A percentile compares a stretch with the other conserved stretches of the same genome.
Evolutionary conservation across 64 coral and sea anemone genomes (phyloP).

Genomic region (Anthopleura sola): DNA sequence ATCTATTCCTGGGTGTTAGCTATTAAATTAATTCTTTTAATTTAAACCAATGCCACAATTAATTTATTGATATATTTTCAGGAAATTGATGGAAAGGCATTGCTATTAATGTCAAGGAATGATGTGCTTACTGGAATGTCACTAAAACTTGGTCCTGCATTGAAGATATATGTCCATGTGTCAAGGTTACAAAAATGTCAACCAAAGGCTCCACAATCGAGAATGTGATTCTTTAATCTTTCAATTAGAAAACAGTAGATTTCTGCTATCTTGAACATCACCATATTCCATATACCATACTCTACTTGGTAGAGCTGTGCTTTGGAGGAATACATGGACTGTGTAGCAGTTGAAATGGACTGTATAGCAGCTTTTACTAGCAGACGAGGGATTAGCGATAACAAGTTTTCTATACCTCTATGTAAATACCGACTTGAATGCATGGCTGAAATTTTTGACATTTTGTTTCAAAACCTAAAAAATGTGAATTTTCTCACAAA

Average conservation of each 20-base stretch:
- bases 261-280: not conserved
- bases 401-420: too few species aligned
- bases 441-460: too few species aligned
- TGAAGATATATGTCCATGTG: conserved; percentile 88
- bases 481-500: too few species aligned
- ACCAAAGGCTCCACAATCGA: conserved; percentile 2
- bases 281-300: too few species aligned
- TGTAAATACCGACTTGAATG: too few species aligned
- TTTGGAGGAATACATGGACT: too few species aligned
- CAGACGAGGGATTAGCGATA: too few species aligned
- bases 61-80: conserved; percentile 11
- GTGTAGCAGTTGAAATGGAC: too few species aligned
- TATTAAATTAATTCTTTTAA: not conserved
- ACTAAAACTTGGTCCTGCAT: conserved; percentile 79
- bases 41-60: too few species aligned
- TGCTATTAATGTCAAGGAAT: conserved; percentile 88
- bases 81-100: conserved; percentile 90
- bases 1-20: not conserved
- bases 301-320: too few species aligned
- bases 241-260: not conserved
- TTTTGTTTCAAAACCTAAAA: too few species aligned
- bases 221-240: not conserved
- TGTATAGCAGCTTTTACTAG: too few species aligned
- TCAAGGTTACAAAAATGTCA: conserved; percentile 63
- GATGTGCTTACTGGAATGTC: conserved; percentile 88